These are phyloP conservation scores for Tauraco hartlaubi DNA, from an alignment of 2,797 vertebrate species.

Conservation along the genomic window DNA sequence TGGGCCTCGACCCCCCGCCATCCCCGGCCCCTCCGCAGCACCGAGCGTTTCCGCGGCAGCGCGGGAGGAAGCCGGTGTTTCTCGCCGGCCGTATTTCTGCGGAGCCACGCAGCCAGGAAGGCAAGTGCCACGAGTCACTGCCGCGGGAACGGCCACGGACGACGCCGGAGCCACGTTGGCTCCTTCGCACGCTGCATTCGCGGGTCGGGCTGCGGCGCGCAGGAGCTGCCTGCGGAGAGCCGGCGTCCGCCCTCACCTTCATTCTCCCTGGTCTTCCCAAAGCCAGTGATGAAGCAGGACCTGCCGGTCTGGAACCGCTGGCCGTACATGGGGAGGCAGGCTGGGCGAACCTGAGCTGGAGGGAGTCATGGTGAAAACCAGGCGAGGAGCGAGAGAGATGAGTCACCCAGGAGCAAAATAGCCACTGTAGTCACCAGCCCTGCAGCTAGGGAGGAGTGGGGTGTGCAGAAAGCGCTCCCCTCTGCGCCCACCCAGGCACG, in stretches of 20 bases:
- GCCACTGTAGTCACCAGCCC: neutral
- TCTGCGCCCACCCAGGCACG: neutral
- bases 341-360: constrained; percentile 87
- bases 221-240: neutral
- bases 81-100: neutral
- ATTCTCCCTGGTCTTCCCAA: constrained; percentile 84
- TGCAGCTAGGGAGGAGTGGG: neutral
- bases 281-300: constrained; percentile 90
- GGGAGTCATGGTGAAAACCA: neutral
- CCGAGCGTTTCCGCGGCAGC: fast-evolving
- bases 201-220: neutral
- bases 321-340: constrained; percentile 86
- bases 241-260: constrained; percentile 56
- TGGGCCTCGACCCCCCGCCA: fast-evolving
- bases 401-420: neutral
- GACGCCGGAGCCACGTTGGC: fast-evolving
- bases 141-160: neutral
- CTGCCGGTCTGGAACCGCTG: constrained; percentile 80
- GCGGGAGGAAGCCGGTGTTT: neutral
- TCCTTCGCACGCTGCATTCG: fast-evolving
- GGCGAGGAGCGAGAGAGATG: neutral
- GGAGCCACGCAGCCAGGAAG: neutral
- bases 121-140: neutral
- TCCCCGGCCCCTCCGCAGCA: neutral
- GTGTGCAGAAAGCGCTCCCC: neutral